Evolutionary conservation across 2,797 vertebrate species (phyloP), one percentile per base, ranked within the genome.

Genomic region (Danionella dracula): DNA sequence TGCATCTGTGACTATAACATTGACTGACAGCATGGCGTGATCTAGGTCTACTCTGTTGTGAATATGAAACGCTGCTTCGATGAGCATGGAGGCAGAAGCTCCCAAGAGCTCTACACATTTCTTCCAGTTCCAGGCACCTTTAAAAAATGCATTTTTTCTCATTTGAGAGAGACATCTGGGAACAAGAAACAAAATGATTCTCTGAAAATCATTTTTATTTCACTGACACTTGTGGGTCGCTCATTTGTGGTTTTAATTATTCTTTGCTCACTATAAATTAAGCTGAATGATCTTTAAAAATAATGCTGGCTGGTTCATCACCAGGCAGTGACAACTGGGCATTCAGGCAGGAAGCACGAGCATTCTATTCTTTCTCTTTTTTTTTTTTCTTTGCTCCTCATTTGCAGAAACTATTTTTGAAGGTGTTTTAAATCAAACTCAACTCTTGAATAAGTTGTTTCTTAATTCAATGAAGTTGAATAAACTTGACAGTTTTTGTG

Each of bases 151-250:
- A 64, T 58, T 23, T 16, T 23, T 58, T 50, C 54, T 50, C 35
- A 61, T 51, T 50, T 34, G 15, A 65, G 62, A 56, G 20, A 49
- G 48, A 45, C 38, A 20, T 44, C 55, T 53, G 35, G n/a, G 20
- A 50, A 16, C 41, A 68, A 70, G 46, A 15, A 29, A 42, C 49
- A 34, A 34, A 81, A 62, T 68, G 74, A 71, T 73, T 69, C 59
- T 73, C 76, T 54, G 73, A 79, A 79, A 76, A 64, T 13, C 61
- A 10, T 54, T 54, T 64, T 16, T 54, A 17, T 20, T 2, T 40
- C 49, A 16, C 54, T 27, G 37, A 51, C 16, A 42, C 27, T n/a
- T n/a, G n/a, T n/a, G n/a, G n/a, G n/a, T n/a, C 53, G 40, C 49
- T 56, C 44, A 49, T 63, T 41, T 38, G 13, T 56, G 34, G 46